A percentile compares a stretch with the other conserved stretches of the same genome.
These are phyloP conservation scores for Pygocentrus nattereri DNA, from an alignment of 2,797 vertebrate genomes.

Conservation along the genomic window DNA sequence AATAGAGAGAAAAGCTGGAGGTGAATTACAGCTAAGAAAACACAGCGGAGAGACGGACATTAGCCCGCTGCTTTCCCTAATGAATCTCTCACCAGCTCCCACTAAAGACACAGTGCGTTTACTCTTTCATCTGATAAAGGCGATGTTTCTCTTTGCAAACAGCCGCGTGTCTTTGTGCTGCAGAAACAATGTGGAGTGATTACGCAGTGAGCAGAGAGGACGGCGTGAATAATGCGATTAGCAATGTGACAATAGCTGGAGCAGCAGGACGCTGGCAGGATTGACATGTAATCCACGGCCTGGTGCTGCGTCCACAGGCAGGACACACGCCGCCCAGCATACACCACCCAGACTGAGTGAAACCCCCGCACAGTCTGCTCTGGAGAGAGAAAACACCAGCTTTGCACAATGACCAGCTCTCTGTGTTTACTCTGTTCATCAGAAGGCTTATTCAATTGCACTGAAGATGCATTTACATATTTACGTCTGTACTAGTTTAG, in stretches of 20 bases:
- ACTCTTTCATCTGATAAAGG: not conserved
- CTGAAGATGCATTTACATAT: too few relatives aligned
- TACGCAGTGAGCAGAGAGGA: conserved; percentile 30
- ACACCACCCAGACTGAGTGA: not conserved
- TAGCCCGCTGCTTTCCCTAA: not conserved
- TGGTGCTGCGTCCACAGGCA: conserved; percentile 3
- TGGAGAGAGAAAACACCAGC: too few relatives aligned
- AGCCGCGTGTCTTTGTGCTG: conserved; percentile 28
- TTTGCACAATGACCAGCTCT: too few relatives aligned
- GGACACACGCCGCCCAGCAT: not conserved
- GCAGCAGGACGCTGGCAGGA: conserved; percentile 42
- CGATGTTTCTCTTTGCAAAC: not conserved
- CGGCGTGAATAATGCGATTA: conserved; percentile 55
- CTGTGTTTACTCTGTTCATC: too few relatives aligned
- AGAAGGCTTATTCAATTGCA: too few relatives aligned
- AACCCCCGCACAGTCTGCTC: too few relatives aligned
- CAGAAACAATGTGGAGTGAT: conserved; percentile 19
- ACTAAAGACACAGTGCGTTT: not conserved
- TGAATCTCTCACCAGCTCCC: not conserved
- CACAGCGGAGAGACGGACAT: not conserved
- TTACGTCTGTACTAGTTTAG: not conserved
- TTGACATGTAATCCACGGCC: conserved; percentile 54
- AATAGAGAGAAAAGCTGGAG: not conserved
- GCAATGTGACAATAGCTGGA: conserved; percentile 44
- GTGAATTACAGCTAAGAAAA: not conserved